Conservation (phyloP, 2,888 invertebrate species). For the Aromia moschata region DNA sequence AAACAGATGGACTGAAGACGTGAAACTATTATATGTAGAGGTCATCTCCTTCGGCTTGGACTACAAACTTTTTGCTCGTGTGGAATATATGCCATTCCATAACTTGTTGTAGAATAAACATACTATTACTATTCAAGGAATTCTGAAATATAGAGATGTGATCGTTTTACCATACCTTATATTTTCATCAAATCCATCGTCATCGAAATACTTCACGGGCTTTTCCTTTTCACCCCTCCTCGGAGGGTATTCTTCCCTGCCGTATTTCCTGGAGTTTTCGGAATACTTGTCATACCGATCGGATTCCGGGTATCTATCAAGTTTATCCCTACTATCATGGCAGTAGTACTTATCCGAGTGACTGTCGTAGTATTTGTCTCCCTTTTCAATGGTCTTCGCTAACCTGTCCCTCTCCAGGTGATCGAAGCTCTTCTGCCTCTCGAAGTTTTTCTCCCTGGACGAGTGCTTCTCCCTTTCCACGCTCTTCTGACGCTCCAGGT, state of each 20-base stretch:
- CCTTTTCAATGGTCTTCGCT: conserved; percentile 21
- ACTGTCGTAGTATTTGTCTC: conserved; percentile 27
- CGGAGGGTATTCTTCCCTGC: conserved; percentile 35
- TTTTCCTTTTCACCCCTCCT: conserved; percentile 44
- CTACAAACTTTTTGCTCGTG: too few relatives aligned
- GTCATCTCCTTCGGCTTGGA: too few relatives aligned
- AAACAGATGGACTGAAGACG: too few relatives aligned
- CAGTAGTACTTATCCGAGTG: conserved; percentile 33
- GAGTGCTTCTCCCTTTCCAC: conserved; percentile 41
- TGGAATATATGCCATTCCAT: too few relatives aligned
- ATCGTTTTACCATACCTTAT: conserved; percentile 52
- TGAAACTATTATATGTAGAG: too few relatives aligned
- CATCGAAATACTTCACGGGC: conserved; percentile 52
- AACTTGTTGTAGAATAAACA: too few relatives aligned
- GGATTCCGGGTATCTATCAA: conserved; percentile 42
- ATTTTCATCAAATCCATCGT: conserved; percentile 57
- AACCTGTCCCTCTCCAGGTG: conserved; percentile 36
- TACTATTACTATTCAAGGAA: too few relatives aligned
- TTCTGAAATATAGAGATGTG: too few relatives aligned
- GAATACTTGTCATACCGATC: conserved; percentile 37
- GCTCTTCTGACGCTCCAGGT: conserved; percentile 52
- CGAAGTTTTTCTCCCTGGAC: conserved; percentile 33
- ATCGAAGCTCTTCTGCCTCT: conserved; percentile 44
- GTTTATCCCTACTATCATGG: conserved; percentile 38
- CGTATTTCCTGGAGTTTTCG: conserved; percentile 29